phyloP scores from a whole-genome alignment of 2,113 vertebrate species.

The Ptilonorhynchus violaceus region DNA sequence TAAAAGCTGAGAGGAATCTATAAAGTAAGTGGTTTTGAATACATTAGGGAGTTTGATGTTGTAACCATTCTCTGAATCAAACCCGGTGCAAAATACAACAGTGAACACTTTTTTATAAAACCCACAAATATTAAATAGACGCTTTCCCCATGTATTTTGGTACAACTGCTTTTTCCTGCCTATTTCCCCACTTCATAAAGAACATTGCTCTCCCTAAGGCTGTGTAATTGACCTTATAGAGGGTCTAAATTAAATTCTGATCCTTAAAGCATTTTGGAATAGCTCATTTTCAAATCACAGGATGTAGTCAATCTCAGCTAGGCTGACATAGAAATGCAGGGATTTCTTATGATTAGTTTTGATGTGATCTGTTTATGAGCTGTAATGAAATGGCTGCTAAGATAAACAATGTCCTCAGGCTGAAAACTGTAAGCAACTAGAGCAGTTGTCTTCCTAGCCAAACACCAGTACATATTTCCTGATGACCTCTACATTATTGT shows the following conservation, averaged over 20 bases:
- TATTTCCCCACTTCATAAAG: not conserved
- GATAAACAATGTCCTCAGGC: not conserved
- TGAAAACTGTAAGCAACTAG: not conserved
- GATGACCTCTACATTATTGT: not conserved
- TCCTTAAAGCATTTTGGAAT: not conserved
- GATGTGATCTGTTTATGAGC: not conserved
- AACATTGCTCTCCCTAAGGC: not conserved
- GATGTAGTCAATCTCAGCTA: not conserved
- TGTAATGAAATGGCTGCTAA: constrained; percentile 31
- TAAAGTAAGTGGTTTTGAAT: not conserved
- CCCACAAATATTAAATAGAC: not conserved
- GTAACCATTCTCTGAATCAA: not conserved
- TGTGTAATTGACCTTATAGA: not conserved
- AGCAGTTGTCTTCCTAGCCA: not conserved
- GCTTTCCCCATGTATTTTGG: not conserved
- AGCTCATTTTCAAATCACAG: not conserved
- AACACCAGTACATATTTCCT: not conserved
- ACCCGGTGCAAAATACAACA: not conserved
- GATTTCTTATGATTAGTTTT: not conserved
- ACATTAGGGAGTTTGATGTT: not conserved
- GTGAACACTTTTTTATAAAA: not conserved
- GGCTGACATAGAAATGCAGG: not conserved
- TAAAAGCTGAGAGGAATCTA: not conserved
- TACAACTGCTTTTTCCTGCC: not conserved
- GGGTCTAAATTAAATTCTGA: not conserved